Evolutionary conservation across 2,888 invertebrate genomes (phyloP).

Genomic region (Parthenolecanium corni): DNA sequence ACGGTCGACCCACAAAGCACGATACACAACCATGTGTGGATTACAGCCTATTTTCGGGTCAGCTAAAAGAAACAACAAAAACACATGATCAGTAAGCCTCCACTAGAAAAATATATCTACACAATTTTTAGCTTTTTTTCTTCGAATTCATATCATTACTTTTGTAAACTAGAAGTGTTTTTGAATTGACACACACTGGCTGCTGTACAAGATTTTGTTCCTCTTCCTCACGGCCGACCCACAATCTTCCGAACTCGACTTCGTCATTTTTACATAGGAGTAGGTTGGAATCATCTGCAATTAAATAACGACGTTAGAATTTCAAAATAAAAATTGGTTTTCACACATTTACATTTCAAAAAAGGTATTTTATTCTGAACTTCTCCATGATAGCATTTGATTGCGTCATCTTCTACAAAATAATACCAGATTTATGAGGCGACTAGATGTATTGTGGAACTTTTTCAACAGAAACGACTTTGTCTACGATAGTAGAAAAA

Average conservation of each 20-base stretch:
- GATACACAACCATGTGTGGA: conserved; percentile 54
- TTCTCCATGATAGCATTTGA: not conserved
- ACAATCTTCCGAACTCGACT: not conserved
- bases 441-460: no score
- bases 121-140: not conserved
- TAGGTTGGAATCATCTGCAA: conserved; percentile 32
- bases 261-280: conserved; percentile 29
- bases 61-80: conserved; percentile 40
- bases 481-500: no score
- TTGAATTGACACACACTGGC: conserved; percentile 56
- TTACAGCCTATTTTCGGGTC: conserved; percentile 51
- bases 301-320: not conserved
- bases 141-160: conserved; percentile 41
- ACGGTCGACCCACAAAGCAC: conserved; percentile 53
- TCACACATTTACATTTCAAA: no score
- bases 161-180: conserved; percentile 56
- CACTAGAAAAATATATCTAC: not conserved
- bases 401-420: no score
- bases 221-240: conserved; percentile 35
- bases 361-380: not conserved
- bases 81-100: no score
- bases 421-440: no score
- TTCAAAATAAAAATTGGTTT: no score
- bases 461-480: no score
- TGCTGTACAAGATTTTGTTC: conserved; percentile 36